phyloP scores from a whole-genome alignment of 2,888 invertebrate genomes.

The Melanophora roralis region DNA sequence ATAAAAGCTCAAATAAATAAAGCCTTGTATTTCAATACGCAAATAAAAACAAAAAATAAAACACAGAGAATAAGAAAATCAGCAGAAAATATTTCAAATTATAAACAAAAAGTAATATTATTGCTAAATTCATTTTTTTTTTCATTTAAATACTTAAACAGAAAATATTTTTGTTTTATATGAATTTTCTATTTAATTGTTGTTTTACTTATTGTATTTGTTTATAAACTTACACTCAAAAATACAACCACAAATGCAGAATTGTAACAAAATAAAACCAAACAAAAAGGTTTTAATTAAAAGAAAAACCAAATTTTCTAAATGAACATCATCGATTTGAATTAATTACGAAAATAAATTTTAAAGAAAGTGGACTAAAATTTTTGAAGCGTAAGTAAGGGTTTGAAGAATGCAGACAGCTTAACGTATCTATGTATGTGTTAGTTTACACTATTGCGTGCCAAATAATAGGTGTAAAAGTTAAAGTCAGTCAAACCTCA shows the following conservation, averaged over 20 bases:
- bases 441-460: no score
- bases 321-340: constrained; percentile 39
- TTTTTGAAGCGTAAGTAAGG: constrained; percentile 22
- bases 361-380: not conserved
- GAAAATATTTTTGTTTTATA: constrained; percentile 40
- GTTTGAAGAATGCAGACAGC: constrained; percentile 8
- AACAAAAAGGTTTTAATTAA: not conserved
- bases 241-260: constrained; percentile 64
- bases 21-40: constrained; percentile 35
- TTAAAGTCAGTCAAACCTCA: no score
- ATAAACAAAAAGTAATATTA: constrained; percentile 77
- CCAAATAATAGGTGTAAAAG: no score
- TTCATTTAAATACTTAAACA: constrained; percentile 44
- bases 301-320: not conserved
- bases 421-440: no score
- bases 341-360: not conserved
- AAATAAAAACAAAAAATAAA: constrained; percentile 8
- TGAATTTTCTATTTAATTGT: not conserved
- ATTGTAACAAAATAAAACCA: constrained; percentile 57
- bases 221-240: constrained; percentile 15
- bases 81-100: constrained; percentile 9
- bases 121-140: constrained; percentile 62
- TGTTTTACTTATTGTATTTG: not conserved
- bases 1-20: not conserved
- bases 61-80: not conserved